Conservation (phyloP, 1,140 invertebrate species). For the Ostrea denselamellosa region DNA sequence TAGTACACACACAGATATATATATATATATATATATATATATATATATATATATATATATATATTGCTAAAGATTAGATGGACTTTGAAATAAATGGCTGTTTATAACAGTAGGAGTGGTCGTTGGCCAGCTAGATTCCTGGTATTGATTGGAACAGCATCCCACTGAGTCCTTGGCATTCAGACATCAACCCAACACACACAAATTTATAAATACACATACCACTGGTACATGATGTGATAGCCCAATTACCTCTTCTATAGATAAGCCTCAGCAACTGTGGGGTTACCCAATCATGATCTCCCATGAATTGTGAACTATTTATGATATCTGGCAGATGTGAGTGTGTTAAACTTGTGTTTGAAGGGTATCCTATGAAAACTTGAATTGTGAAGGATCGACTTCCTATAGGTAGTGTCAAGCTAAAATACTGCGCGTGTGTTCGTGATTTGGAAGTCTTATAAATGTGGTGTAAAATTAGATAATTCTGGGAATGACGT, state of each 20-base stretch:
- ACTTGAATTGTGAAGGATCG: not conserved
- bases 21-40: no score
- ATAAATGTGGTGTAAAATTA: not conserved
- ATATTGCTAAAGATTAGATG: not conserved
- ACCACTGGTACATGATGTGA: conserved; percentile 4
- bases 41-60: no score
- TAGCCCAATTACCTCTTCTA: not conserved
- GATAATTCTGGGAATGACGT: conserved; percentile 26
- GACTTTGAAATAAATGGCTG: not conserved
- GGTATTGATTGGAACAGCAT: conserved; percentile 2
- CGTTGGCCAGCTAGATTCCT: not conserved
- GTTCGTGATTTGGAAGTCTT: not conserved
- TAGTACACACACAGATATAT: no score
- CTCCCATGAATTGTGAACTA: not conserved
- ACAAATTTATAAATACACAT: not conserved
- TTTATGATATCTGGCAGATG: conserved; percentile 12
- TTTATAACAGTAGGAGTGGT: not conserved
- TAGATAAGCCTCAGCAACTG: not conserved
- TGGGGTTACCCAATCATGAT: conserved; percentile 30
- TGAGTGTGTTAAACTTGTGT: not conserved
- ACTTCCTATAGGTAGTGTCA: not conserved
- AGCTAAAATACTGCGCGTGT: not conserved
- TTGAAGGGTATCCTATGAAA: not conserved
- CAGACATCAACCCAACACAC: not conserved
- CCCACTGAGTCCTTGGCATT: not conserved